Evolutionary conservation across 2,113 vertebrate species (phyloP).

Genomic region (Pholis gunnellus): DNA sequence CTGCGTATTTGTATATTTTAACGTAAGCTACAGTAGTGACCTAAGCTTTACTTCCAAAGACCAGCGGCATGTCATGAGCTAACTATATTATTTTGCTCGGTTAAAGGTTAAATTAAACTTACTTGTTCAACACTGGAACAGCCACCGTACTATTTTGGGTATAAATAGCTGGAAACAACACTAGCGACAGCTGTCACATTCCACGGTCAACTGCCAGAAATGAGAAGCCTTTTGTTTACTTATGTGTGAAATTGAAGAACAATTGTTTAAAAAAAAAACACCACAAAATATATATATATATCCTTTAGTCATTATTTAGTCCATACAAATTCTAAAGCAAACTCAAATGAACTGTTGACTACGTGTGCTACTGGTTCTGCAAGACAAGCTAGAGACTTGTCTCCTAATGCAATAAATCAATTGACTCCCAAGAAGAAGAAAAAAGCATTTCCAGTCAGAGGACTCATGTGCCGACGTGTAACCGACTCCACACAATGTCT

Average conservation of each 20-base stretch:
- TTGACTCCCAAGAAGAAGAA: constrained; percentile 22
- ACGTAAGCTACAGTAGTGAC: not conserved
- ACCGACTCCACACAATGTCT: constrained; percentile 34
- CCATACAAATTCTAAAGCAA: not conserved
- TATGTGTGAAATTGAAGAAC: not conserved
- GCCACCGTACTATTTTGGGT: no score
- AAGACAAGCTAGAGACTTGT: not conserved
- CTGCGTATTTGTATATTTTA: not conserved
- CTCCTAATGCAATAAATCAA: constrained; percentile 22
- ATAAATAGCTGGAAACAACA: no score
- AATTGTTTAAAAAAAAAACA: not conserved
- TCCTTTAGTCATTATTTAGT: not conserved
- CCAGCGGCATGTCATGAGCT: not conserved
- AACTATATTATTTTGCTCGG: not conserved
- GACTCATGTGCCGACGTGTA: not conserved
- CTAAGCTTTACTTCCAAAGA: not conserved
- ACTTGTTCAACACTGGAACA: not conserved
- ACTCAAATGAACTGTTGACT: not conserved
- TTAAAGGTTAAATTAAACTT: not conserved
- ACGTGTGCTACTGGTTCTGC: not conserved
- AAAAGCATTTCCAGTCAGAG: constrained; percentile 22
- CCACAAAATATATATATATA: not conserved
- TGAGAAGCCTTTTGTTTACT: not conserved
- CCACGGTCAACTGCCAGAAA: not conserved
- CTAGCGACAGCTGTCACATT: not conserved